Percentiles rank a stretch among this genome's conserved stretches.
Conservation (phyloP, 2,888 invertebrate genomes). For the Chrysolina oricalcia region DNA sequence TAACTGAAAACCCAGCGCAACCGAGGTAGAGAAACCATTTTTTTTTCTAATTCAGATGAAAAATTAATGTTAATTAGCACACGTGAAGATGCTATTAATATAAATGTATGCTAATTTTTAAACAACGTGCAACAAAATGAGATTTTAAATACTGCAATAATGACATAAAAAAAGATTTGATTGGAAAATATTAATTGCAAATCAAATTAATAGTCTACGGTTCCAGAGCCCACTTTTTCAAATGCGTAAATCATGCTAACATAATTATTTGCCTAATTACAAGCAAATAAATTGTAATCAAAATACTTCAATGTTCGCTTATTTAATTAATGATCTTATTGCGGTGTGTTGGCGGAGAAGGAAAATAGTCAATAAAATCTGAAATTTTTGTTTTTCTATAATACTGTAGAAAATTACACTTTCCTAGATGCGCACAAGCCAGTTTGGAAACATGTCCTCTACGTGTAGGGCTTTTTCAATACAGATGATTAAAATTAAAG, state of each 20-base stretch:
- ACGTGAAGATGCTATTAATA: neutral
- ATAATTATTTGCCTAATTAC: neutral
- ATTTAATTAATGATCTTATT: slow-evolving; percentile 1
- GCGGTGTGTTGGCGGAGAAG: too few relatives aligned
- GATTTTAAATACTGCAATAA: neutral
- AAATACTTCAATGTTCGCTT: neutral
- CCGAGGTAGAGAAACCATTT: too few relatives aligned
- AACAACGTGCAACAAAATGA: neutral
- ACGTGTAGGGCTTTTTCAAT: too few relatives aligned
- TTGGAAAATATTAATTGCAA: neutral
- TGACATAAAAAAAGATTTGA: neutral
- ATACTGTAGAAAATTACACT: too few relatives aligned
- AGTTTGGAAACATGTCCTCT: too few relatives aligned
- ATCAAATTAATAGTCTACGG: neutral
- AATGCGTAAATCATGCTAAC: slow-evolving; percentile 1
- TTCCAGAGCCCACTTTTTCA: neutral
- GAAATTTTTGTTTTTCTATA: too few relatives aligned
- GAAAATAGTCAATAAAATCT: too few relatives aligned
- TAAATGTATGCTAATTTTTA: neutral
- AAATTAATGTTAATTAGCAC: neutral
- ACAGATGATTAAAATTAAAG: too few relatives aligned
- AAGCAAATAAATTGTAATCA: neutral
- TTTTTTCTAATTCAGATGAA: neutral
- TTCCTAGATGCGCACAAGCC: too few relatives aligned
- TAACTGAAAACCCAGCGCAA: too few relatives aligned